Conservation (phyloP, 2,797 vertebrate species). For the Natrix natrix region DNA sequence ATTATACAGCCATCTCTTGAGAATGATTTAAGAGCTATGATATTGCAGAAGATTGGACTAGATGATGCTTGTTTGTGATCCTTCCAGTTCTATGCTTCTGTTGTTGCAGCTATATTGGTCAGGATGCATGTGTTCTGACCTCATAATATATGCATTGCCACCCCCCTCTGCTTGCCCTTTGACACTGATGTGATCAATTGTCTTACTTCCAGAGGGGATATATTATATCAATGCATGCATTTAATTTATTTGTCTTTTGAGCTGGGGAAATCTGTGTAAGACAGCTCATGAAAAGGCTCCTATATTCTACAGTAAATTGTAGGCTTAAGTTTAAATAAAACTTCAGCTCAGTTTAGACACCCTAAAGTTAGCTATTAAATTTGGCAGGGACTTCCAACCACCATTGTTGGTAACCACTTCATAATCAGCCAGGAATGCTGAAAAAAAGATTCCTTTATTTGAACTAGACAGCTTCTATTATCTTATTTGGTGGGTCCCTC, state of each 20-base stretch:
- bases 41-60: neutral
- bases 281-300: neutral
- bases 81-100: neutral
- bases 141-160: neutral
- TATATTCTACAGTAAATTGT: neutral
- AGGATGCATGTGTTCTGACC: neutral
- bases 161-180: neutral
- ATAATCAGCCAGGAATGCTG: neutral
- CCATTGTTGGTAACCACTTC: neutral
- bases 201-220: neutral
- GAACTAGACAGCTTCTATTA: neutral
- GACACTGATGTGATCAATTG: neutral
- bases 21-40: neutral
- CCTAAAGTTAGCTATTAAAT: neutral
- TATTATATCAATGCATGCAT: neutral
- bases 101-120: neutral
- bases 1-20: neutral
- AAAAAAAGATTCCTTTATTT: neutral
- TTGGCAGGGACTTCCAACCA: neutral
- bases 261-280: neutral
- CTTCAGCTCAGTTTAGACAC: neutral
- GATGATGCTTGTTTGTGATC: neutral
- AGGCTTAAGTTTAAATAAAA: neutral
- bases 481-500: neutral
- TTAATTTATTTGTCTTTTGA: neutral